Percentiles rank a stretch among this genome's conserved stretches.
Evolutionary conservation across 1,140 invertebrate species (phyloP).

Genomic region (Anastrepha ludens): DNA sequence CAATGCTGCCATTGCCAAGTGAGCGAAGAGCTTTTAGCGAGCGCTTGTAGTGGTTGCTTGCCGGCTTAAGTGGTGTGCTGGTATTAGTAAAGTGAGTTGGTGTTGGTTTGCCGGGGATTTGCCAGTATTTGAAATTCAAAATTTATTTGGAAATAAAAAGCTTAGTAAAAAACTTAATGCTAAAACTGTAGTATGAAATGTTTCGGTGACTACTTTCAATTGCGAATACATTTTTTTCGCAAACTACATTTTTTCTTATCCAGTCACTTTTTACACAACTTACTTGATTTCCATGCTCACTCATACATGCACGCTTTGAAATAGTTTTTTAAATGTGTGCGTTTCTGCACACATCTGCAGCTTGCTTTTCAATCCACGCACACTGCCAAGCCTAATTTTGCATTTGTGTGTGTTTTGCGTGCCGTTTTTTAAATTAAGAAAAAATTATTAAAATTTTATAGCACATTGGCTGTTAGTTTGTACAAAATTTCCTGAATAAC

Average conservation of each 20-base stretch:
- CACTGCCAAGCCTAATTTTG: background rate
- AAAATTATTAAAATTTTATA: background rate
- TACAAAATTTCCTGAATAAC: background rate
- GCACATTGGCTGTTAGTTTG: background rate
- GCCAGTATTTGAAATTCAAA: background rate
- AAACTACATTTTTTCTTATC: background rate
- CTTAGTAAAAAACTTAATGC: too few relatives aligned
- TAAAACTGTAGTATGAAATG: background rate
- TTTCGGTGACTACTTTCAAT: background rate
- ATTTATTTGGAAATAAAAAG: background rate
- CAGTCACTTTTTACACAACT: background rate
- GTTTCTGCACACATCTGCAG: background rate
- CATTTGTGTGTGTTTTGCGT: background rate
- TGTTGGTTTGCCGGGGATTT: constrained; percentile 1
- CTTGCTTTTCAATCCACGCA: background rate
- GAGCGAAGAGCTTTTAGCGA: background rate
- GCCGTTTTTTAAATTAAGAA: too few relatives aligned
- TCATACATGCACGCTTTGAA: background rate
- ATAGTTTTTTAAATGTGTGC: background rate
- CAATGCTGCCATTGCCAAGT: background rate
- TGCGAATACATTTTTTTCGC: background rate
- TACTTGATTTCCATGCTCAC: background rate
- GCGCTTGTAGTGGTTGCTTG: background rate
- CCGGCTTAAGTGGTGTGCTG: background rate
- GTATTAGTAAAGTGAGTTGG: background rate